A percentile compares a stretch with the other conserved stretches of the same genome.
phyloP scores from a whole-genome alignment of 2,113 vertebrate genomes.

The Hirundichthys speculiger region DNA sequence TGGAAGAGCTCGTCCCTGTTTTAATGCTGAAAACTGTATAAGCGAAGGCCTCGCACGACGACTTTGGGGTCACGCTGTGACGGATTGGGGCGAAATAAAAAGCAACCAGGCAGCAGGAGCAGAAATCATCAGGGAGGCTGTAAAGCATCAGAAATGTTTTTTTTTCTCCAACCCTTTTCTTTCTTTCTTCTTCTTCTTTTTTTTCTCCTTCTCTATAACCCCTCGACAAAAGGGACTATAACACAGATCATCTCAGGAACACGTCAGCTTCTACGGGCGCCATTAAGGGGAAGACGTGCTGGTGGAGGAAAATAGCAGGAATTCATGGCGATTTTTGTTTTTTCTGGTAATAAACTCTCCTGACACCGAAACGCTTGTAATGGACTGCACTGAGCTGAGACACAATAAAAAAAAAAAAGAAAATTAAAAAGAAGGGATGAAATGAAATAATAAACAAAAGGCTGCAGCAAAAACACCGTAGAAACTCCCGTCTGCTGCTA shows the following conservation, averaged over 20 bases:
- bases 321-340: constrained; percentile 7
- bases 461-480: neutral
- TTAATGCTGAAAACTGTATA: too few relatives aligned
- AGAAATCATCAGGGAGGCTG: constrained; percentile 40
- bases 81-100: constrained; percentile 1
- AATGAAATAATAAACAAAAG: neutral
- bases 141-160: constrained; percentile 51
- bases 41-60: neutral
- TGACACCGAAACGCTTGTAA: neutral
- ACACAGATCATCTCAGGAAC: constrained; percentile 42
- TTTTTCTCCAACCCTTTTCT: constrained; percentile 38
- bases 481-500: constrained; percentile 11
- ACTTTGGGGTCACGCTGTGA: constrained; percentile 37
- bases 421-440: too few relatives aligned
- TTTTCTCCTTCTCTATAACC: too few relatives aligned
- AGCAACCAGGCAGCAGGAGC: constrained; percentile 2
- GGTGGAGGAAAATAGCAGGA: constrained; percentile 4
- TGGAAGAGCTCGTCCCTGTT: too few relatives aligned
- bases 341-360: constrained; percentile 37
- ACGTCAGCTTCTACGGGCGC: constrained; percentile 15
- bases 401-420: neutral
- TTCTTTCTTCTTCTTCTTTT: constrained; percentile 4
- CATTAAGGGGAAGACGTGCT: constrained; percentile 18
- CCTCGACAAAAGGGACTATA: neutral
- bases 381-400: constrained; percentile 31